A percentile compares a stretch with the other conserved stretches of the same genome.
phyloP scores from a whole-genome alignment of 1,140 invertebrate species.

The Whitmania pigra region DNA sequence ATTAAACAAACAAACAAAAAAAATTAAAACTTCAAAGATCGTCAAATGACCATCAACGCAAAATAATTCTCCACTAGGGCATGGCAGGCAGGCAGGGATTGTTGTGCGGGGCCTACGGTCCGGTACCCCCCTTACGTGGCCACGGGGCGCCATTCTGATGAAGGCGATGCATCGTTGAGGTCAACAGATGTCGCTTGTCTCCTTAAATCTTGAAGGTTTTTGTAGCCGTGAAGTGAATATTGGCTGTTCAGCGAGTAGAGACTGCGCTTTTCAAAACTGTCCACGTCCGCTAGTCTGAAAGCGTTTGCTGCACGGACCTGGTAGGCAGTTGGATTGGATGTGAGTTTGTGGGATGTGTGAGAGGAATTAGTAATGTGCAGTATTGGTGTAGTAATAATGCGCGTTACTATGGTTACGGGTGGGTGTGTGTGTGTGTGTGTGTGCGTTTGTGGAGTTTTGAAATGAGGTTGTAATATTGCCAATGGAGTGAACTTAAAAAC shows the following conservation, averaged over 20 bases:
- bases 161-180: constrained; percentile 13
- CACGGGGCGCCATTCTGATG: background rate
- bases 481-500: no score
- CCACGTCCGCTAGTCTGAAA: constrained; percentile 92
- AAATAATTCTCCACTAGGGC: background rate
- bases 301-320: constrained; percentile 98
- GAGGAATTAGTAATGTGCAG: background rate
- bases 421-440: background rate
- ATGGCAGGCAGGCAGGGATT: background rate
- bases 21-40: no score
- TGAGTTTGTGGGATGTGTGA: constrained; percentile 29
- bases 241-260: constrained; percentile 39
- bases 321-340: constrained; percentile 40
- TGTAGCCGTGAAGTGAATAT: constrained; percentile 35
- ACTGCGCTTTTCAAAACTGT: constrained; percentile 43
- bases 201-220: constrained; percentile 22
- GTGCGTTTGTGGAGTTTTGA: constrained; percentile 2
- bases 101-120: background rate
- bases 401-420: constrained; percentile 4
- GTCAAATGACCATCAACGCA: no score
- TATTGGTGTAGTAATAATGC: no score
- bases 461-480: no score
- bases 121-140: background rate
- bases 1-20: no score
- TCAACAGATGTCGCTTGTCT: constrained; percentile 15